Evolutionary conservation across 1,140 invertebrate genomes (phyloP).

Genomic region (Micrasema longulum): DNA sequence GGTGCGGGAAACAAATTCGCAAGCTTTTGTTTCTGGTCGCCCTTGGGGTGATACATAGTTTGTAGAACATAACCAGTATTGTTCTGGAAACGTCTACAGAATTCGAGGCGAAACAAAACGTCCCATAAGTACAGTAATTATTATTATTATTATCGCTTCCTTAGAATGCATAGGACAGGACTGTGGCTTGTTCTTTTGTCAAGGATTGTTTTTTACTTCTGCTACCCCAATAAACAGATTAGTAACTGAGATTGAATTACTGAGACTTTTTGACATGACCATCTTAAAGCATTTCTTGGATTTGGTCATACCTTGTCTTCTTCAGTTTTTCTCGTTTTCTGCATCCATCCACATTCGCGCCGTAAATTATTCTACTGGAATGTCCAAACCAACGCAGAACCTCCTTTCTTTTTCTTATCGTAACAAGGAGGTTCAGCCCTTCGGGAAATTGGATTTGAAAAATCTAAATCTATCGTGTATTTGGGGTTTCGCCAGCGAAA

Average conservation of each 20-base stretch:
- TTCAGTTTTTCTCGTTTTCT: too few species aligned
- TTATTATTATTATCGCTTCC: slow-evolving; percentile 7
- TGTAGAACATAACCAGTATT: slow-evolving; percentile 16
- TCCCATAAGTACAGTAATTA: slow-evolving; percentile 21
- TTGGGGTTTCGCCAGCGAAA: too few species aligned
- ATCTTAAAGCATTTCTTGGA: too few species aligned
- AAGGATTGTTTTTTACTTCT: slow-evolving; percentile 1
- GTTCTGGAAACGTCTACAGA: slow-evolving; percentile 30
- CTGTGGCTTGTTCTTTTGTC: slow-evolving; percentile 11
- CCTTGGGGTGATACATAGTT: slow-evolving; percentile 19
- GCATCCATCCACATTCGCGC: too few species aligned
- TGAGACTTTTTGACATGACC: too few species aligned
- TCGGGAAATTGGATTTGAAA: too few species aligned
- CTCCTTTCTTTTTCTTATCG: too few species aligned
- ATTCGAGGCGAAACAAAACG: slow-evolving; percentile 12
- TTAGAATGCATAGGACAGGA: slow-evolving; percentile 9
- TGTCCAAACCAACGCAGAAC: too few species aligned
- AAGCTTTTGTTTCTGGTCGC: slow-evolving; percentile 26
- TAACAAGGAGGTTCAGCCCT: too few species aligned
- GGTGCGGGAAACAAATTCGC: neutral
- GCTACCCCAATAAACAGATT: slow-evolving; percentile 25
- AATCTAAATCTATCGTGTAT: too few species aligned
- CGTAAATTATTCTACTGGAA: too few species aligned
- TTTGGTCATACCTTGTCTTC: too few species aligned
- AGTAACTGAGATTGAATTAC: neutral